Evolutionary conservation across 2,888 invertebrate genomes (phyloP), one percentile per base, ranked within the genome.

Genomic region (Didymodactylos carnosus): DNA sequence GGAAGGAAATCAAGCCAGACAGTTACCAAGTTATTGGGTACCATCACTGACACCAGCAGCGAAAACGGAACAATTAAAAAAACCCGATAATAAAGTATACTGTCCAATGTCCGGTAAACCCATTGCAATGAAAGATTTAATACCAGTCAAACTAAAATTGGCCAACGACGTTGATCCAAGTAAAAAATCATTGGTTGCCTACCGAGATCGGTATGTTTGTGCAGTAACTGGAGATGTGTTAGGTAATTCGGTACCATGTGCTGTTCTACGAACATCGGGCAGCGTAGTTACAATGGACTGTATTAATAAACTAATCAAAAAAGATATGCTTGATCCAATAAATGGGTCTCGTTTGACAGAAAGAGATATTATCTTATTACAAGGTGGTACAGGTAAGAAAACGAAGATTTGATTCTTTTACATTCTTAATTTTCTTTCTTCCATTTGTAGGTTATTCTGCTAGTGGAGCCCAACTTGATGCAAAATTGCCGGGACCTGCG

Each of bases 271-370:
- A 84, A 88, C 92, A 75, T 91, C 91, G 90, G 95, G 97, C 3
- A 89, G 91, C 85, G 92, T 98, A 10, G 90, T 98, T 3, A 95
- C 95, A 0, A 87, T 92, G 88, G 94, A 95, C 82, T 95, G 94
- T 84, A 89, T 94, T 7, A 94, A 97, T 79, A 94, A 93, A 81
- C 87, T 98, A 23, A 92, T 99, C 73, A 92, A 90, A 80, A 94
- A 92, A 80, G 97, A 98, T 82, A 93, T 92, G 94, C 85, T 91
- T 29, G 94, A 98, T 85, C 98, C 98, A 0, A 86, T 94, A 29
- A 94, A 91, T 72, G 89, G 88, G 73, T 87, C 90, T 76, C 90
- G 89, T 81, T 82, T 83, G 77, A 89, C 87, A 71, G 93, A 94
- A 77, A 89, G 88, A 78, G 98, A 99, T 81, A 91, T 99, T 39